Evolutionary conservation across 2,888 invertebrate species (phyloP), one percentile per base, ranked within the genome.

Genomic region (Diarsia brunnea): DNA sequence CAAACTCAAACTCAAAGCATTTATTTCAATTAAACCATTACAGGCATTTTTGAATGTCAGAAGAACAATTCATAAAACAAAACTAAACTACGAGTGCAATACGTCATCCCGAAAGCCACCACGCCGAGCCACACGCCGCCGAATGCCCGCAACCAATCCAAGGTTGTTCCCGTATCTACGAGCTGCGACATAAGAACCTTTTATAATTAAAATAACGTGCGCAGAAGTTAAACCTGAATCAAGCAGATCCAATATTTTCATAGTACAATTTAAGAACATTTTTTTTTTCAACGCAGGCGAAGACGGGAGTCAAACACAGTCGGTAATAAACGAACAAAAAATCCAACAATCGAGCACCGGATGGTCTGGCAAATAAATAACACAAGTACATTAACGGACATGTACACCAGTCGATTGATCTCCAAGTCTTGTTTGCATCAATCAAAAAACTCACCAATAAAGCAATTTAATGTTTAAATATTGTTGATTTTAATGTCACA

Each of bases 401-500:
- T 83, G 81, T 85, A 86, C 73, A 72, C 64, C 76, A 81, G 75
- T 45, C 79, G 80, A 88, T 82, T 78, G 84, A 88, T 76, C 88
- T 88, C 75, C 61, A 78, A 61, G 72, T 68, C 84, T 84, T 75
- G 86, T 84, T 87, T 81, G 75, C 61, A 78, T 81, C 81, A 68
- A 83, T 65, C 84, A 82, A 87, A 87, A 85, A 73, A 60, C 72
- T 63, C 38, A 27, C 69, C 87, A 75, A 88, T 88, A 85, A 81
- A 88, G 87, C 79, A 86, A 88, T 88, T 88, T 83, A 84, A 74
- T 81, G 49, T 85, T 83, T 79, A 83, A 78, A 78, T 70, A 65
- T 77, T 86, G 88, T 88, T 85, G 87, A 87, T 88, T 88, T 87
- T 88, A 79, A 84, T 88, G 84, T 87, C 86, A 88, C 82, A 86